Conservation (phyloP, 1,140 invertebrate species). For the Aporrectodea caliginosa region DNA sequence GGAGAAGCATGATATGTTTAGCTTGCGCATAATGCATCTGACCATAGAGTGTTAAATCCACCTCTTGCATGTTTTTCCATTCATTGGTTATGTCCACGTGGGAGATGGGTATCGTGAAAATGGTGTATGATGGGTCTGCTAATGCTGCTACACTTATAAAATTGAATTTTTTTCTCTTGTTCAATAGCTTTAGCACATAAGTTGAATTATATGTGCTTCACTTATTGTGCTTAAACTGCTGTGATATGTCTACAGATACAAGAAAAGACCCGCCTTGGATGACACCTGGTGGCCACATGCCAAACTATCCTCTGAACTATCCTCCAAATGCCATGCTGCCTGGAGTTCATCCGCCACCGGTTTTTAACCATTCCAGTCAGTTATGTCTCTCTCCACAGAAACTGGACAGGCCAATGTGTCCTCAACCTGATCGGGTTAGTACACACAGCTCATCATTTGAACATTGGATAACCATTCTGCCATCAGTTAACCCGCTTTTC, state of each 20-base stretch:
- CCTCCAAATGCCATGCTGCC: neutral
- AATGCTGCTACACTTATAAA: neutral
- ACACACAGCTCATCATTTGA: too few relatives aligned
- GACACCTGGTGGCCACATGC: neutral
- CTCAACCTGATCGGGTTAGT: neutral
- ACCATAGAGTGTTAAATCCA: too few relatives aligned
- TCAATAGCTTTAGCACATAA: neutral
- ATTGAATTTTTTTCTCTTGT: neutral
- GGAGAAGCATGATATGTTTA: too few relatives aligned
- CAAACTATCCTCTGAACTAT: neutral
- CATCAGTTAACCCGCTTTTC: too few relatives aligned
- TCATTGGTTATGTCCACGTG: too few relatives aligned
- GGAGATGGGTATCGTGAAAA: too few relatives aligned
- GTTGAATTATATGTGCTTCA: neutral
- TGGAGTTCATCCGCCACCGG: neutral
- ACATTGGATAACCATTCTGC: too few relatives aligned
- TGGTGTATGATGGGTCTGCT: neutral
- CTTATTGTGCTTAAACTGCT: neutral
- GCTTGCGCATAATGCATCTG: too few relatives aligned
- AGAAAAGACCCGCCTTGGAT: neutral
- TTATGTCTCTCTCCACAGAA: neutral
- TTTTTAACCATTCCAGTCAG: neutral
- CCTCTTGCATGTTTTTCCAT: too few relatives aligned
- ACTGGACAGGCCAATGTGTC: too few relatives aligned
- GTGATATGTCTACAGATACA: neutral